Conservation (phyloP, 2,113 vertebrate genomes). For the Notothenia rossii region DNA sequence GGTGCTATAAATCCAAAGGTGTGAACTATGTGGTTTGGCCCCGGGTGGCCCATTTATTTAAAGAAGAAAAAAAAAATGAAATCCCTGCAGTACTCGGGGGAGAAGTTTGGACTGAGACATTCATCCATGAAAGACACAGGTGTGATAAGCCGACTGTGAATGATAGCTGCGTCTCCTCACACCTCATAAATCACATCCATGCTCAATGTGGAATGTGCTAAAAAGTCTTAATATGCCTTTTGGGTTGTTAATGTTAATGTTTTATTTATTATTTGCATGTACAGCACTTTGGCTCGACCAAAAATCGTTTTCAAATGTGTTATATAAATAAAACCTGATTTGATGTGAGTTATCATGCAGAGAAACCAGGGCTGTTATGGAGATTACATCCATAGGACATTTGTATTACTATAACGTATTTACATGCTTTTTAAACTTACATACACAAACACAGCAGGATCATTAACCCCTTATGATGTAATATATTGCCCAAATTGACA, state of each 20-base stretch:
- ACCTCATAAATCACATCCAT: slow-evolving; percentile 54
- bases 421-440: not conserved
- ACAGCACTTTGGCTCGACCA: too few relatives aligned
- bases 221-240: slow-evolving; percentile 11
- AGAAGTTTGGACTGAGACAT: slow-evolving; percentile 53
- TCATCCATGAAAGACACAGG: slow-evolving; percentile 65
- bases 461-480: not conserved
- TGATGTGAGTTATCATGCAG: not conserved
- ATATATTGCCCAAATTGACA: too few relatives aligned
- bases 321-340: too few relatives aligned
- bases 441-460: not conserved
- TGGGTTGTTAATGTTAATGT: not conserved
- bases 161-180: slow-evolving; percentile 41
- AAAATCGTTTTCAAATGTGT: too few relatives aligned
- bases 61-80: not conserved
- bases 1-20: slow-evolving; percentile 49
- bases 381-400: not conserved
- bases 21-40: slow-evolving; percentile 44
- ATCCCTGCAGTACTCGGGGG: slow-evolving; percentile 30
- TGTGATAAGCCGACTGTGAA: slow-evolving; percentile 71
- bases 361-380: not conserved
- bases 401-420: not conserved
- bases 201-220: slow-evolving; percentile 29
- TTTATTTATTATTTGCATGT: too few relatives aligned
- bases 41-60: slow-evolving; percentile 47